Base-by-base conservation (phyloP, 2,113 vertebrate species). In the Malurus cyaneus region DNA sequence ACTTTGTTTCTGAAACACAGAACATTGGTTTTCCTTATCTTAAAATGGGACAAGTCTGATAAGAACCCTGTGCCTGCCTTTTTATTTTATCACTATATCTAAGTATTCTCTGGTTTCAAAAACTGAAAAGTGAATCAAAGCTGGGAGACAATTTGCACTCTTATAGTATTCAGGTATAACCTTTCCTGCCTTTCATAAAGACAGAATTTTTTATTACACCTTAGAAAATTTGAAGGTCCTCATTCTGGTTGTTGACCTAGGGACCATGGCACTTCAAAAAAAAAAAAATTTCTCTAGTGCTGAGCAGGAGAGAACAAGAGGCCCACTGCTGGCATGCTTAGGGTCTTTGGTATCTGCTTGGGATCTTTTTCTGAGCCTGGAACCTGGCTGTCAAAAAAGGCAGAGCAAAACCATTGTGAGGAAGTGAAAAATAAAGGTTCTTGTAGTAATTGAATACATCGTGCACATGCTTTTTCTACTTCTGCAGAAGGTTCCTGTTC, bases 391-490 rank as follows among this genome's bases (percentile, higher is more conserved):
- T 61, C 74, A 57, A 44, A 80, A 88, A 81, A 92, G 54, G 15
- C 71, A 88, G 92, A 88, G 39, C 25, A 80, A 90, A 96, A 88
- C 1, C 1, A 53, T 65, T 79, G 53, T 79, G 76, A 93, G 81
- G 92, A 96, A 95, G 79, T 90, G 69, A 94, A 92, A 95, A 92
- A 86, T 41, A n/a, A 88, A 78, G 28, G n/a, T 78, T 94, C 34
- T 93, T 59, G 64, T 92, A 92, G 67, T 60, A 92, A 79, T 59
- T 71, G 9, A 93, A 80, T 60, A 36, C 59, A 85, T 59, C 0
- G 6, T 46, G 29, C 84, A 34, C 66, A 41, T 26, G 36, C 18
- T 2, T 94, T 76, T 94, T 85, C 54, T 91, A 8, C 34, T 86
- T 93, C 66, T 91, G 54, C 76, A 89, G 69, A 88, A 86, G 34